These are phyloP conservation scores for Apostichopus parvimensis DNA, from an alignment of 35 echinoderm and acorn worm species.

Conservation along the genomic window DNA sequence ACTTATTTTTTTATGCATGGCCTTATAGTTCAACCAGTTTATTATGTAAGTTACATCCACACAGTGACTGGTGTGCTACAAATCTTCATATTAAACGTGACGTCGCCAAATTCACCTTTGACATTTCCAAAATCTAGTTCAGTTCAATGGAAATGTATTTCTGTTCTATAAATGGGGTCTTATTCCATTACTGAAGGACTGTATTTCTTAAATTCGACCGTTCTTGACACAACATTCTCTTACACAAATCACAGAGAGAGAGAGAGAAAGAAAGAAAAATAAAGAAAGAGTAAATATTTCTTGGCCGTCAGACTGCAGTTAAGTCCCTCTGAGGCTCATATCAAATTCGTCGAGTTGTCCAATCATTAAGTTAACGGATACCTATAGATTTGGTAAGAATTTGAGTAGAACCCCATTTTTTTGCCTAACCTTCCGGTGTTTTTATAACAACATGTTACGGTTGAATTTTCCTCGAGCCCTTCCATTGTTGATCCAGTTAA, in stretches of 20 bases:
- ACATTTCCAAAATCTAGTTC: constrained; percentile 9
- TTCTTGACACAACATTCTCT: constrained; percentile 9
- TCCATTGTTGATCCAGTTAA: constrained; percentile 30
- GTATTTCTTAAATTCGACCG: neutral
- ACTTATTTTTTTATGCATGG: too few species aligned
- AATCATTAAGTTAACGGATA: neutral
- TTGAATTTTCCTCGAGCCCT: constrained; percentile 8
- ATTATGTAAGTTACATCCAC: too few species aligned
- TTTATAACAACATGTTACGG: constrained; percentile 26
- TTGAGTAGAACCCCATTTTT: neutral
- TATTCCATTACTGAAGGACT: constrained; percentile 1
- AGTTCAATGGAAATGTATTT: constrained; percentile 14
- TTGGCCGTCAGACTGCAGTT: neutral
- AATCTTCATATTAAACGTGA: too few species aligned
- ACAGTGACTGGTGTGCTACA: too few species aligned
- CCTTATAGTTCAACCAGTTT: too few species aligned
- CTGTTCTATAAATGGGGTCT: neutral
- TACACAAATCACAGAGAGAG: neutral
- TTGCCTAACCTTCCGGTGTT: neutral
- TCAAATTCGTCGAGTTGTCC: neutral
- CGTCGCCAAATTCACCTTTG: neutral
- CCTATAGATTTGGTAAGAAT: neutral
- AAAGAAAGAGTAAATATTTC: neutral
- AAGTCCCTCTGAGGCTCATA: neutral
- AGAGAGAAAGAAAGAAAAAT: too few species aligned